Base-by-base conservation (phyloP, 2,797 vertebrate species). In the Halcyon badia region DNA sequence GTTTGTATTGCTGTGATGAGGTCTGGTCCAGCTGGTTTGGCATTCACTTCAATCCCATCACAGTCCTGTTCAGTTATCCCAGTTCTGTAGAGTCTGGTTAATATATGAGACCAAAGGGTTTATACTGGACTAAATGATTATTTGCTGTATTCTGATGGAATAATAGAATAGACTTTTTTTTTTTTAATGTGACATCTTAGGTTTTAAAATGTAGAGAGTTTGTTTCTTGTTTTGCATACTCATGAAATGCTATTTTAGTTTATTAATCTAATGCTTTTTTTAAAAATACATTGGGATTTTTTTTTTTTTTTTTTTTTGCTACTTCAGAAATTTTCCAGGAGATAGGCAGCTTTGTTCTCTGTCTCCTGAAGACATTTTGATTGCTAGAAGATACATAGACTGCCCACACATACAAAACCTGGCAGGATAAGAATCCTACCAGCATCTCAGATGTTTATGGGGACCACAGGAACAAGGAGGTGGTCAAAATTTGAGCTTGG, bases 171-270 rank as follows among this genome's bases (percentile, higher is more conserved):
- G 41, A 46, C 4, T 7, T 14, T 62, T 15, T 41, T 17, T 26
- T 49, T 72, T 49, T 37, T 39, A 18, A 52, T 78, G 42, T 56
- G 21, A 33, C 15, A 33, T 11, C 41, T 61, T 60, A 51, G 33
- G 24, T 70, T 91, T 83, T 76, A 39, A 79, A 86, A 58, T 20
- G 13, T 33, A 60, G 35, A 25, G 14, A n/a, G 10, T 26, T 68
- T 77, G 33, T 33, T 60, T 57, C 49, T 76, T 81, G 15, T 46
- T 91, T 82, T 78, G 37, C 30, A 42, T 57, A 83, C 51, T 79
- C 26, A 70, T n/a, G 42, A 79, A 91, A 93, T 71, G 61, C 14
- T 76, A 62, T 52, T 86, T 75, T 48, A 33, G 35, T 65, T 78
- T 11, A 46, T 60, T 85, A 56, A 87, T 39, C 14, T 56, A 39